These are phyloP conservation scores for Heliothis peltigera DNA, from an alignment of 2,888 invertebrate species.

Conservation along the genomic window DNA sequence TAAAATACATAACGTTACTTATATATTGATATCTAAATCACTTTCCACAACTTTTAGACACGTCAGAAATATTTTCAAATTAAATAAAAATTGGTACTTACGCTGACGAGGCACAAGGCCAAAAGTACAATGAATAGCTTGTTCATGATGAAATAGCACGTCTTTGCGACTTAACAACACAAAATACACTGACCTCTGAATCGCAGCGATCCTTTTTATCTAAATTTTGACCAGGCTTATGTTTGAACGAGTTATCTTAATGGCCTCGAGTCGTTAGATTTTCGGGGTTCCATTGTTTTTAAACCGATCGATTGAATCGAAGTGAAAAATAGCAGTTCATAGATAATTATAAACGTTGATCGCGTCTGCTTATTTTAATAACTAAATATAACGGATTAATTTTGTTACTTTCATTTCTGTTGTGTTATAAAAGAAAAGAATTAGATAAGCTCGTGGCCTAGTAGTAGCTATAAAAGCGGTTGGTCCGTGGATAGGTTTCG, in stretches of 20 bases:
- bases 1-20: too few species aligned
- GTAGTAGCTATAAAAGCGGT: too few species aligned
- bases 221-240: slow-evolving; percentile 35
- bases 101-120: slow-evolving; percentile 79
- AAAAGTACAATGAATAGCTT: slow-evolving; percentile 77
- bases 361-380: too few species aligned
- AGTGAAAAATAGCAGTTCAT: neutral
- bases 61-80: neutral
- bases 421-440: too few species aligned
- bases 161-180: slow-evolving; percentile 61
- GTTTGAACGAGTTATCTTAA: slow-evolving; percentile 34
- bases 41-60: neutral
- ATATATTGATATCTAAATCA: too few species aligned
- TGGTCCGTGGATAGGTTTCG: too few species aligned
- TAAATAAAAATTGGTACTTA: slow-evolving; percentile 63
- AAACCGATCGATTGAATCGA: too few species aligned
- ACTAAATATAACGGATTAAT: too few species aligned
- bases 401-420: too few species aligned
- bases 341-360: too few species aligned
- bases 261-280: slow-evolving; percentile 23
- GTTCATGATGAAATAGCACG: slow-evolving; percentile 73
- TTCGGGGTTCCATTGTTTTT: slow-evolving; percentile 1
- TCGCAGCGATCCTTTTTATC: slow-evolving; percentile 63
- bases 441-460: too few species aligned
- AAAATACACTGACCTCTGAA: slow-evolving; percentile 63